Base-by-base conservation (phyloP, 2,797 vertebrate genomes). In the Macrochelys suwanniensis region DNA sequence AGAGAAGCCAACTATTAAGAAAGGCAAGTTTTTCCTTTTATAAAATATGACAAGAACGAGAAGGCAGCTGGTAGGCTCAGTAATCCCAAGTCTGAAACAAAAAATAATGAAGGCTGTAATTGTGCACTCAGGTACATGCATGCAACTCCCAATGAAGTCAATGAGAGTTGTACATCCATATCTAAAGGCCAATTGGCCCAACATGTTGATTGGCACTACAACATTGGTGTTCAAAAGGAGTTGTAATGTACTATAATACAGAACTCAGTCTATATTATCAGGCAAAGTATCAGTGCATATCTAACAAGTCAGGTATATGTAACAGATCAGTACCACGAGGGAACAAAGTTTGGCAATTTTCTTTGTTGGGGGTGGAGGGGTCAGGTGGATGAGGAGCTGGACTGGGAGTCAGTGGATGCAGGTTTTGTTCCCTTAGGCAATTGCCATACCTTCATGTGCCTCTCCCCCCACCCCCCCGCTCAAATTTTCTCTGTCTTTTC, bases 101-200 rank as follows among this genome's bases (percentile, higher is more conserved):
- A 51, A 33, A 17, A 37, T 68, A 65, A 47, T 0, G 2, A 47
- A 77, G 1, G 0, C 8, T 50, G 4, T 82, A 59, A 11, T 1
- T 25, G 2, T 59, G 5, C 2, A 53, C 17, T 82, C 26, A 57
- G 31, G 59, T 65, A 2, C 1, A 86, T 84, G 16, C 7, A 77
- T 68, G 76, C 1, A 82, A 83, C 61, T 10, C 31, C 7, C 4
- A 81, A 2, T 79, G 19, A 84, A 92, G 5, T n/a, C 47, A 15
- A 21, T 61, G n/a, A 78, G 82, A 90, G 47, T 17, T 45, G 5
- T 11, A 50, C 47, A 78, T 85, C 59, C 5, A 61, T 45, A 21
- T 1, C 11, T 15, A 33, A 3, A 49, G 2, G 74, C 26, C 57
- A 1, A 12, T 51, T 54, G 49, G 6, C 6, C 6, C 74, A 87